These are phyloP conservation scores for Crotalus viridis DNA, from an alignment of 2,113 vertebrate genomes.

Conservation along the genomic window DNA sequence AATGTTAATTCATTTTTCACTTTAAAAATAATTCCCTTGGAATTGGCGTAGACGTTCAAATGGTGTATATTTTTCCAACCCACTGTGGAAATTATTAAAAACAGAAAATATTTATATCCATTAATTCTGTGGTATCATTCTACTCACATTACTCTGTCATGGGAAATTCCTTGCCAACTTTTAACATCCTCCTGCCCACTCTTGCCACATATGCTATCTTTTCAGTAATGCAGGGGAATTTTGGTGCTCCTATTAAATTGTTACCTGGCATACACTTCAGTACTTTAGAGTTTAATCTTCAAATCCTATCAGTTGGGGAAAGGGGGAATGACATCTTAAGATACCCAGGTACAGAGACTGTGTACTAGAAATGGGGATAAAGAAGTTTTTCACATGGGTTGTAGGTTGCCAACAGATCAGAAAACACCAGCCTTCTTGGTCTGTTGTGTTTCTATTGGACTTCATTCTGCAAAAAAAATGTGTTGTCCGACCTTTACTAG, in stretches of 20 bases:
- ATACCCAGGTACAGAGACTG: neutral
- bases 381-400: accelerated
- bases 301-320: neutral
- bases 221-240: neutral
- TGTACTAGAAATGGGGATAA: no score
- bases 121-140: neutral
- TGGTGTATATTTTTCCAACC: neutral
- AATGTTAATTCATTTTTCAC: neutral
- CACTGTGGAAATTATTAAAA: neutral
- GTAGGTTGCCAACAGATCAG: neutral
- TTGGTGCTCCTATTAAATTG: neutral
- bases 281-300: neutral
- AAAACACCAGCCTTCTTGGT: neutral
- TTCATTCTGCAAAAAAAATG: neutral
- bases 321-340: neutral
- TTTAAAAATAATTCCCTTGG: neutral
- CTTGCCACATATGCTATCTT: neutral
- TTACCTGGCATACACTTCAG: neutral
- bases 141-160: neutral
- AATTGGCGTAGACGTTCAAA: neutral
- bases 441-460: neutral
- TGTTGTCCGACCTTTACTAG: neutral
- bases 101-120: neutral
- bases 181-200: neutral
- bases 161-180: neutral